phyloP scores from a whole-genome alignment of 1,140 invertebrate genomes.

The Lepidotrigona ventralis region DNA sequence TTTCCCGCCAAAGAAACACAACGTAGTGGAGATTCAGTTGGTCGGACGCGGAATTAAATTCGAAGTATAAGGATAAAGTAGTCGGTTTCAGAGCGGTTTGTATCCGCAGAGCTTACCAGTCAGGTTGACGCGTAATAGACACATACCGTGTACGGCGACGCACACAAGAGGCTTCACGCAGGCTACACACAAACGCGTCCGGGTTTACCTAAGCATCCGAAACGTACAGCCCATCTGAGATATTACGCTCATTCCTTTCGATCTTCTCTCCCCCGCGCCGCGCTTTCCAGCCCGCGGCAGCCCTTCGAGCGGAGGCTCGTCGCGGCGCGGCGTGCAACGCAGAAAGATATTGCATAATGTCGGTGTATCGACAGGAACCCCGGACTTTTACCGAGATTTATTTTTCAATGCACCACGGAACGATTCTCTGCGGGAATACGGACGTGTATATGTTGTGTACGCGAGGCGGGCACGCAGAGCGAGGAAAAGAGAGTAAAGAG shows the following conservation, averaged over 20 bases:
- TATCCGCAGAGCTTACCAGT: conserved; percentile 40
- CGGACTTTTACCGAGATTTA: conserved; percentile 66
- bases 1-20: conserved; percentile 6
- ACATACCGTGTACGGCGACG: conserved; percentile 23
- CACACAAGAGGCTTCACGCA: conserved; percentile 26
- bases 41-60: conserved; percentile 52
- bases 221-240: conserved; percentile 61
- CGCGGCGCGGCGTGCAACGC: conserved; percentile 26
- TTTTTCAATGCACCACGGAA: conserved; percentile 65
- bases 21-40: background rate
- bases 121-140: conserved; percentile 40
- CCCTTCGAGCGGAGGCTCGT: conserved; percentile 21
- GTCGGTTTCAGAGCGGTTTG: conserved; percentile 41
- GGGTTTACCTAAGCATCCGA: conserved; percentile 63
- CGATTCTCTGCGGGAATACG: conserved; percentile 49
- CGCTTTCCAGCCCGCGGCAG: background rate
- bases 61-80: conserved; percentile 51
- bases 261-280: background rate
- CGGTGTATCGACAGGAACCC: conserved; percentile 60
- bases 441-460: background rate
- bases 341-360: conserved; percentile 67
- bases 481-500: background rate
- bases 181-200: conserved; percentile 36
- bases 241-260: conserved; percentile 63
- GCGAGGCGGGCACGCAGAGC: too few species aligned